phyloP scores from a whole-genome alignment of 2,888 invertebrate species.

The Idaea straminata region DNA sequence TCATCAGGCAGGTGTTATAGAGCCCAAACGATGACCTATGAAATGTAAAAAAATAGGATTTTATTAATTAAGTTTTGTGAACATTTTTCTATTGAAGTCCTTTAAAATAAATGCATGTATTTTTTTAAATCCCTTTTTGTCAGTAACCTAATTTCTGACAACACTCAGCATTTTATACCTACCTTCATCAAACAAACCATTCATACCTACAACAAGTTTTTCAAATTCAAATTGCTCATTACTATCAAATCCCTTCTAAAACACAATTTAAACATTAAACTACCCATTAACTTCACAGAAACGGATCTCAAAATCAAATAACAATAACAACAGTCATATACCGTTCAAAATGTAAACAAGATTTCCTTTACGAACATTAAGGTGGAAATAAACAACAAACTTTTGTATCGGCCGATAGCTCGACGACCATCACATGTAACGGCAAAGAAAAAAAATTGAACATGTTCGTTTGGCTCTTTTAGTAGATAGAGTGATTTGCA shows the following conservation, averaged over 20 bases:
- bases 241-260: constrained; percentile 8
- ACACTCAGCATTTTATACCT: too few relatives aligned
- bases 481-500: too few relatives aligned
- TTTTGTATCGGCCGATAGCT: constrained; percentile 27
- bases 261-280: constrained; percentile 28
- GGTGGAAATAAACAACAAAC: constrained; percentile 49
- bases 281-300: constrained; percentile 20
- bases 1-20: too few relatives aligned
- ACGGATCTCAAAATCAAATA: constrained; percentile 50
- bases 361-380: constrained; percentile 37
- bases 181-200: background rate
- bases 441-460: background rate
- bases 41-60: too few relatives aligned
- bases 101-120: too few relatives aligned
- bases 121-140: background rate
- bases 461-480: too few relatives aligned
- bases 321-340: constrained; percentile 35
- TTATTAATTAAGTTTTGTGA: too few relatives aligned
- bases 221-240: background rate
- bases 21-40: too few relatives aligned
- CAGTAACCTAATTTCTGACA: background rate
- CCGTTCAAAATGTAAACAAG: constrained; percentile 25
- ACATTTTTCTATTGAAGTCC: too few relatives aligned
- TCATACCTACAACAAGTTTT: background rate
- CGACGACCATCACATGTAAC: background rate